Conservation (phyloP, 2,888 invertebrate species). For the Torymus tubicola region DNA sequence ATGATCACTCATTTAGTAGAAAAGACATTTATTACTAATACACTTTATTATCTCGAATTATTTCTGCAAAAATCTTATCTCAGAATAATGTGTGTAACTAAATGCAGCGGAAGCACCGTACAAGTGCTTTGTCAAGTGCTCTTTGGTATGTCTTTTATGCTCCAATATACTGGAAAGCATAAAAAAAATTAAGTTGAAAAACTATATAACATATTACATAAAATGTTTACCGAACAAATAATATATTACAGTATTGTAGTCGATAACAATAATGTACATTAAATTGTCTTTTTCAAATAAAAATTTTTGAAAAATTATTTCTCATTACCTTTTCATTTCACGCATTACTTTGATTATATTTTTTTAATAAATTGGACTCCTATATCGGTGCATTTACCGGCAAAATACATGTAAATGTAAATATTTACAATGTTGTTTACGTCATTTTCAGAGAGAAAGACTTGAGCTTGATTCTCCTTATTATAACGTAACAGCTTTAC, state of each 20-base stretch:
- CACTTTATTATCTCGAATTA: no score
- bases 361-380: no score
- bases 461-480: no score
- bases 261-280: constrained; percentile 42
- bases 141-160: constrained; percentile 28
- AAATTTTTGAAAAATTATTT: constrained; percentile 33
- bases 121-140: constrained; percentile 37
- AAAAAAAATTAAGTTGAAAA: constrained; percentile 17
- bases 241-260: constrained; percentile 42
- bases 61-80: constrained; percentile 3
- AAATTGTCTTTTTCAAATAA: constrained; percentile 51
- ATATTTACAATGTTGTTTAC: no score
- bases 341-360: no score
- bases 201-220: constrained; percentile 3
- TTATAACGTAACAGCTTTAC: no score
- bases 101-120: constrained; percentile 19
- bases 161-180: constrained; percentile 24
- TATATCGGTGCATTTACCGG: no score
- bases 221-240: constrained; percentile 21
- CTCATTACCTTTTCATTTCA: background rate
- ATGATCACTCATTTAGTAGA: no score
- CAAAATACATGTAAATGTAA: no score
- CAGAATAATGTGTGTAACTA: constrained; percentile 14
- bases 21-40: no score
- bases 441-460: no score